phyloP scores from a whole-genome alignment of 2,888 invertebrate species.

The Synanthedon myopaeformis region DNA sequence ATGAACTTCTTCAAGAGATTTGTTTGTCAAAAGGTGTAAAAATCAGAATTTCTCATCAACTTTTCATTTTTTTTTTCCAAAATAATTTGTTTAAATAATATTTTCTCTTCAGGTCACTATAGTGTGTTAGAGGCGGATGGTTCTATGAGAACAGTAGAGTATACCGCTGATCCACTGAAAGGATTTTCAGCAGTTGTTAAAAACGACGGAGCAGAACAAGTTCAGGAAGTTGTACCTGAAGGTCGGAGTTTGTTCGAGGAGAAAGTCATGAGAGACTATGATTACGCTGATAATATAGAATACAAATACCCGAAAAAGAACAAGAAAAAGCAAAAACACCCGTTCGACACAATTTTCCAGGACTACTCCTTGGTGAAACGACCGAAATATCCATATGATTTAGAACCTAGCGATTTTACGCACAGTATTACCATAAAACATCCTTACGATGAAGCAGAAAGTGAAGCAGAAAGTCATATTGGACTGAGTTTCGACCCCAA shows the following conservation, averaged over 20 bases:
- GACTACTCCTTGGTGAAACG: constrained; percentile 36
- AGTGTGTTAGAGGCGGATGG: constrained; percentile 78
- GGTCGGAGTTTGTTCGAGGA: constrained; percentile 29
- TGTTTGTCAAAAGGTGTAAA: too few species aligned
- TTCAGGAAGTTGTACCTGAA: constrained; percentile 6
- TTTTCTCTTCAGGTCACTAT: constrained; percentile 64
- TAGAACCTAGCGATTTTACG: constrained; percentile 50
- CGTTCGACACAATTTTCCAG: constrained; percentile 31
- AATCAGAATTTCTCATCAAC: too few species aligned
- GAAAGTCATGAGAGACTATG: constrained; percentile 48
- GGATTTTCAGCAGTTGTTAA: constrained; percentile 71
- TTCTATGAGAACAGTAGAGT: constrained; percentile 70
- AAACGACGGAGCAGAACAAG: constrained; percentile 40
- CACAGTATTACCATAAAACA: constrained; percentile 54
- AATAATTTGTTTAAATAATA: too few species aligned
- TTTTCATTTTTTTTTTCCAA: too few species aligned
- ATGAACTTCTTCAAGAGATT: too few species aligned
- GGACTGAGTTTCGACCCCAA: constrained; percentile 47
- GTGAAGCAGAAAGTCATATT: constrained; percentile 42
- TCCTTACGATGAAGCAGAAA: constrained; percentile 37
- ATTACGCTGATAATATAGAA: constrained; percentile 41
- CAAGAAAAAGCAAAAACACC: constrained; percentile 34
- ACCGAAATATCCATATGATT: constrained; percentile 36
- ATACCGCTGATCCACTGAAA: constrained; percentile 68
- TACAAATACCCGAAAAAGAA: constrained; percentile 18